Evolutionary conservation across 2,113 vertebrate genomes (phyloP).

Genomic region (Zosterops japonicus): DNA sequence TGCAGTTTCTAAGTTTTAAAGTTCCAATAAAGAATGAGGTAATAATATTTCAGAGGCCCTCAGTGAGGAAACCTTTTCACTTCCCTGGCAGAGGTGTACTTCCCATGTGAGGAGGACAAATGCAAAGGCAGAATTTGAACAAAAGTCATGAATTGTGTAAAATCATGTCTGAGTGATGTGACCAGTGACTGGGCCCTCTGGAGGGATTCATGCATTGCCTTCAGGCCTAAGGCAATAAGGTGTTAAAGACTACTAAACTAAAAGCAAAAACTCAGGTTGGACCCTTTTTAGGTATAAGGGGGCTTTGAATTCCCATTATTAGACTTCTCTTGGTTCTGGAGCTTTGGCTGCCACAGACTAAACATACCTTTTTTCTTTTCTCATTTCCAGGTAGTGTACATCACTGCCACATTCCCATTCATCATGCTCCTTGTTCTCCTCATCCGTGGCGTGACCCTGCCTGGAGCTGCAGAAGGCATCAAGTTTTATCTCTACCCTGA

Average conservation of each 20-base stretch:
- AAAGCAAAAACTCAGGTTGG: background rate
- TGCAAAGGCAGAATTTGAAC: background rate
- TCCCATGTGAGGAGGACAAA: background rate
- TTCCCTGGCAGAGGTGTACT: background rate
- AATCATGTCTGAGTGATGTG: background rate
- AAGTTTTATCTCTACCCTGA: conserved; percentile 98
- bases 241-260: background rate
- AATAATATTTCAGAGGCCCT: background rate
- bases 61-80: background rate
- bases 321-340: background rate
- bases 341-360: background rate
- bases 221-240: background rate
- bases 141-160: background rate
- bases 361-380: background rate
- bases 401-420: conserved; percentile 97
- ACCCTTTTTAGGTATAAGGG: background rate
- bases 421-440: conserved; percentile 95
- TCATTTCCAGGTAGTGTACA: conserved; percentile 84
- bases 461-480: conserved; percentile 93
- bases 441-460: conserved; percentile 93
- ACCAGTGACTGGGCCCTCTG: background rate
- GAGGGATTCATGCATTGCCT: background rate
- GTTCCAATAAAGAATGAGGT: background rate
- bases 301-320: background rate
- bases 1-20: background rate